A percentile compares a stretch with the other conserved stretches of the same genome.
Conservation (phyloP, 2,888 invertebrate genomes). For the Chloroclystis v-ata region DNA sequence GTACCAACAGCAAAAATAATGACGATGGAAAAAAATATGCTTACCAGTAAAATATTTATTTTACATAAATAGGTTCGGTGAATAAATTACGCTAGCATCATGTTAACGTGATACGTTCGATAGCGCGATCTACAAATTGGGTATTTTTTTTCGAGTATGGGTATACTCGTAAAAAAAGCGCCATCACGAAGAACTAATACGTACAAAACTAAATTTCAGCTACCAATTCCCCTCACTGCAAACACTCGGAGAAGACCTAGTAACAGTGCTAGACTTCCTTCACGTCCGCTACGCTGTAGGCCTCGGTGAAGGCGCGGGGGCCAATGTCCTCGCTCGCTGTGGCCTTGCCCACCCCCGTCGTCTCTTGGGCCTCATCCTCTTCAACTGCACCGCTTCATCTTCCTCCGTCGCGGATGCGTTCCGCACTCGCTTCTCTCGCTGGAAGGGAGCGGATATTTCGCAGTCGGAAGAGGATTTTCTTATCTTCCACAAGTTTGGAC, state of each 20-base stretch:
- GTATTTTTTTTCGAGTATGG: too few species aligned
- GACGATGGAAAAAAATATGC: too few species aligned
- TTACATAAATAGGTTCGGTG: too few species aligned
- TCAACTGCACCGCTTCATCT: slow-evolving; percentile 92
- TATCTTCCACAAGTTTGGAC: slow-evolving; percentile 93
- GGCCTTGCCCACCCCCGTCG: slow-evolving; percentile 89
- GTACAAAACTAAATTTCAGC: too few species aligned
- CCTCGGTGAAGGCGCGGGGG: slow-evolving; percentile 92
- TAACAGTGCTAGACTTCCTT: slow-evolving; percentile 88
- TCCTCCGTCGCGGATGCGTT: slow-evolving; percentile 92
- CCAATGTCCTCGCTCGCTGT: slow-evolving; percentile 90
- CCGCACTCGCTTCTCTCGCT: slow-evolving; percentile 89
- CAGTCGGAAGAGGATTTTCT: slow-evolving; percentile 93
- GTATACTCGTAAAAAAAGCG: too few species aligned
- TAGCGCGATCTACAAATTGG: too few species aligned
- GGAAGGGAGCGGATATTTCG: slow-evolving; percentile 90
- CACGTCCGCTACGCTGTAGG: slow-evolving; percentile 91
- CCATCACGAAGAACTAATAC: too few species aligned
- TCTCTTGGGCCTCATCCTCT: slow-evolving; percentile 87
- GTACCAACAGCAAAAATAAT: too few species aligned
- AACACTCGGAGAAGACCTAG: slow-evolving; percentile 87
- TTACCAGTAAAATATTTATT: too few species aligned
- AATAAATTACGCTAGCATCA: too few species aligned
- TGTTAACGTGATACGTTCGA: too few species aligned
- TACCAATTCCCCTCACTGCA: slow-evolving; percentile 90